Percentiles rank a stretch among this genome's conserved stretches.
Conservation (phyloP, 2,113 vertebrate species). For the Stomatorhinus ivindoensis region DNA sequence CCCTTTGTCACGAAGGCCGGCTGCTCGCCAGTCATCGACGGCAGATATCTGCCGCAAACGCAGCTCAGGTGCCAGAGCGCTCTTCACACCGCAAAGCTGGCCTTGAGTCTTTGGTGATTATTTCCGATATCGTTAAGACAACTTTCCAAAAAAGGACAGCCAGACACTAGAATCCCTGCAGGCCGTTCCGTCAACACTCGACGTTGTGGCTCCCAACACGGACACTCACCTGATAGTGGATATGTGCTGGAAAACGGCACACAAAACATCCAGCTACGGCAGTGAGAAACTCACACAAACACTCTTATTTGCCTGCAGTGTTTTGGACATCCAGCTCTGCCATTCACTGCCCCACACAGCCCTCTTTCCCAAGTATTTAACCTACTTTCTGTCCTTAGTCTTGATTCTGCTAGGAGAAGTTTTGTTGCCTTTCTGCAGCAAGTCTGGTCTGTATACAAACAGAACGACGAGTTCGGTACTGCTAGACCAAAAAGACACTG, state of each 20-base stretch:
- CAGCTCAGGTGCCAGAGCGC: background rate
- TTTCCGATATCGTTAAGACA: conserved; percentile 32
- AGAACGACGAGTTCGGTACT: background rate
- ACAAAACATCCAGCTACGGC: background rate
- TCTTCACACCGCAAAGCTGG: background rate
- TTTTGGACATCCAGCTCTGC: background rate
- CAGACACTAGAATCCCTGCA: background rate
- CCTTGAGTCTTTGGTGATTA: conserved; percentile 17
- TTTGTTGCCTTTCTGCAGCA: background rate
- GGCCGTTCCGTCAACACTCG: background rate
- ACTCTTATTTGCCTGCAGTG: background rate
- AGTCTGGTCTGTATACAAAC: background rate
- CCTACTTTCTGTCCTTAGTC: background rate
- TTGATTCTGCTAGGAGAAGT: background rate
- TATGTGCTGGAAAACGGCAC: background rate
- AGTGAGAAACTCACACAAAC: background rate
- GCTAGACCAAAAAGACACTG: background rate
- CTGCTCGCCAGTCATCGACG: background rate
- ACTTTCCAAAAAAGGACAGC: background rate
- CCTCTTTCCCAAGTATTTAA: background rate
- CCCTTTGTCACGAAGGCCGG: background rate
- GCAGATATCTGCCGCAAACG: too few species aligned
- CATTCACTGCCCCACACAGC: background rate
- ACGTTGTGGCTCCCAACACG: background rate
- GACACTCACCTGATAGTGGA: background rate